These are phyloP conservation scores for Artibeus lituratus DNA, from an alignment of 2,797 vertebrate species.

Conservation along the genomic window DNA sequence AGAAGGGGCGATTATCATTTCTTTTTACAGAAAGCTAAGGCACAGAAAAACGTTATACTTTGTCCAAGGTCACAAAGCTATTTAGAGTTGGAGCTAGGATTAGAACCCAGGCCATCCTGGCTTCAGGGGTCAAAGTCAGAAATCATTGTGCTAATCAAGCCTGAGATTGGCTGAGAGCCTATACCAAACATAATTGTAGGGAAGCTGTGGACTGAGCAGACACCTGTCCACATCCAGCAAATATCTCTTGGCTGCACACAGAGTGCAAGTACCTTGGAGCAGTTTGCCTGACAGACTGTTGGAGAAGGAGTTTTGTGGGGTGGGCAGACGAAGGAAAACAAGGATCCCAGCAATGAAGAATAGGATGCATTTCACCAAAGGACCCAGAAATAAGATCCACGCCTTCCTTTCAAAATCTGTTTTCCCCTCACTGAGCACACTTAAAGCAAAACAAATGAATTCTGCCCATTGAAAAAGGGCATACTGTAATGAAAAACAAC, in stretches of 20 bases:
- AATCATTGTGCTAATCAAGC: background rate
- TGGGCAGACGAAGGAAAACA: background rate
- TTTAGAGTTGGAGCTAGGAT: background rate
- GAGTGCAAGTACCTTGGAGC: background rate
- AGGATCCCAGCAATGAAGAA: background rate
- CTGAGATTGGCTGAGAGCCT: background rate
- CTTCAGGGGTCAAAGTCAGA: background rate
- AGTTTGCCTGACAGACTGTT: background rate
- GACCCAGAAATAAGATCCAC: background rate
- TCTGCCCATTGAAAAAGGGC: constrained; percentile 17
- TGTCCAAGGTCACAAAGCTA: background rate
- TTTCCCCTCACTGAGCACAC: constrained; percentile 31
- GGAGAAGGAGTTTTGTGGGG: background rate
- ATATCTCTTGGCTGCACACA: background rate
- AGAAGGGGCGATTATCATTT: background rate
- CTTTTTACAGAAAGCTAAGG: background rate
- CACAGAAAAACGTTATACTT: background rate
- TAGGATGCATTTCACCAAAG: background rate
- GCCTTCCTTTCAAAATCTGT: background rate
- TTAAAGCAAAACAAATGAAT: constrained; percentile 49
- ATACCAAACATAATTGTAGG: background rate
- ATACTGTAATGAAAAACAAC: constrained; percentile 59
- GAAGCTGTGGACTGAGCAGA: background rate
- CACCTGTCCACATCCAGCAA: background rate
- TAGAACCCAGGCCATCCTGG: background rate